Base-by-base conservation (phyloP, 1,140 invertebrate genomes). In the Trichoplusia ni region DNA sequence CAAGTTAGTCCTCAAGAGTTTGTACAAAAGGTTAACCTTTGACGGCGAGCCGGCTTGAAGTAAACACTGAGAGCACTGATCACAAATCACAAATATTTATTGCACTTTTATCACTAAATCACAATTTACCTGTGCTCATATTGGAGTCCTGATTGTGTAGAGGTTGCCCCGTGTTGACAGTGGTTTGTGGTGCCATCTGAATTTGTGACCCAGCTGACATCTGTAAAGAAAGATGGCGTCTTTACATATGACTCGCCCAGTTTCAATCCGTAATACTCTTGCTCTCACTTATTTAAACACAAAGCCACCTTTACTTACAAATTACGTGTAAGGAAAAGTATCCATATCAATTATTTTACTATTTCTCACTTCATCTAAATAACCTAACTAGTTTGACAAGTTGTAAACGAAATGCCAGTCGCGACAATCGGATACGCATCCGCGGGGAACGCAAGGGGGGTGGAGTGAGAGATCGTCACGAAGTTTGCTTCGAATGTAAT, bases 81-180 rank as follows among this genome's bases (percentile, higher is more conserved):
- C 83, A 85, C 82, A 56, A 42, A 79, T 77, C 80, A 82, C 84
- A 69, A 75, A 38, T 42, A 75, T 79, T 77, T 73, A 77, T 70
- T 70, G 69, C 84, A 90, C 84, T 83, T 77, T 81, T 64, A 77
- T 65, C 84, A 86, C 85, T 73, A 81, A 78, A 78, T 80, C 86
- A 89, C 86, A 75, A 81, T 79, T 90, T 90, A 95, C 95, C 95
- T 93, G 96, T 97, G 93, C 96, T 97, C 95, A 97, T 96, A 94
- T 97, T 98, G 91, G 96, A 98, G 93, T 97, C 96, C 93, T 97
- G 96, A 94, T 94, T 97, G 94, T 95, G 94, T 93, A 94, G 93
- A 92, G 95, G 94, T 93, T 96, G 95, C 92, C 94, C 94, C 93
- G 95, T 94, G 93, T 94, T 95, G 93, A 95, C 93, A 90, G 95